These are phyloP conservation scores for Luidia sarsii DNA, from an alignment of 53 echinoderm and acorn worm genomes.

Conservation along the genomic window DNA sequence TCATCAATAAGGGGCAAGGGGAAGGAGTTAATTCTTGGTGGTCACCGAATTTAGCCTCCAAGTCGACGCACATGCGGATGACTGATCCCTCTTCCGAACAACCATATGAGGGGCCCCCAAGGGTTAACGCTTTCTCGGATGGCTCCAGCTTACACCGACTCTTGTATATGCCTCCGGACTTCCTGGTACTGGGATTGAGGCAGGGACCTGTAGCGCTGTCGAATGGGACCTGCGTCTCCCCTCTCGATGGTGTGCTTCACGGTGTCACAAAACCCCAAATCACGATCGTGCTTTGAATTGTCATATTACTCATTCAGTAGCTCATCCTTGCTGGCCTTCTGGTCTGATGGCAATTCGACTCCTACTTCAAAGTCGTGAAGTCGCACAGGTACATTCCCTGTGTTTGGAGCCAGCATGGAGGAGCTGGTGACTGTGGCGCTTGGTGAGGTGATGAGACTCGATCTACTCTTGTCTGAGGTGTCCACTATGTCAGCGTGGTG, in stretches of 20 bases:
- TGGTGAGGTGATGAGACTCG: too few relatives aligned
- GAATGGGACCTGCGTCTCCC: not conserved
- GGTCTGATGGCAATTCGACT: not conserved
- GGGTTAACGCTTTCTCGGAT: not conserved
- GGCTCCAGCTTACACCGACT: not conserved
- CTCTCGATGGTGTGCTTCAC: not conserved
- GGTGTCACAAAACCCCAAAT: not conserved
- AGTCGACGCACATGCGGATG: constrained; percentile 35
- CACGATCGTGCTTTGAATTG: not conserved
- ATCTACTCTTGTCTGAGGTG: too few relatives aligned
- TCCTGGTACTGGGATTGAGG: not conserved
- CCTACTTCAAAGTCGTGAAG: not conserved
- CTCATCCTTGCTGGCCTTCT: not conserved
- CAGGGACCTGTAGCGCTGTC: not conserved
- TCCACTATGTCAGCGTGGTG: constrained; percentile 2
- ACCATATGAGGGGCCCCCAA: not conserved
- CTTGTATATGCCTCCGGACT: not conserved
- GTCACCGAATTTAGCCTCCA: constrained; percentile 15
- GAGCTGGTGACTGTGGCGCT: not conserved
- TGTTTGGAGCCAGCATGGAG: not conserved
- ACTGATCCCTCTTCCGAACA: not conserved
- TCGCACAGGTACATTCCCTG: not conserved
- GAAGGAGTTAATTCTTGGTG: constrained; percentile 3
- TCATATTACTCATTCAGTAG: not conserved
- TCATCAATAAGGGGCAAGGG: constrained; percentile 47